phyloP scores from a whole-genome alignment of 2,113 vertebrate species.

The Tylochromis polylepis region DNA sequence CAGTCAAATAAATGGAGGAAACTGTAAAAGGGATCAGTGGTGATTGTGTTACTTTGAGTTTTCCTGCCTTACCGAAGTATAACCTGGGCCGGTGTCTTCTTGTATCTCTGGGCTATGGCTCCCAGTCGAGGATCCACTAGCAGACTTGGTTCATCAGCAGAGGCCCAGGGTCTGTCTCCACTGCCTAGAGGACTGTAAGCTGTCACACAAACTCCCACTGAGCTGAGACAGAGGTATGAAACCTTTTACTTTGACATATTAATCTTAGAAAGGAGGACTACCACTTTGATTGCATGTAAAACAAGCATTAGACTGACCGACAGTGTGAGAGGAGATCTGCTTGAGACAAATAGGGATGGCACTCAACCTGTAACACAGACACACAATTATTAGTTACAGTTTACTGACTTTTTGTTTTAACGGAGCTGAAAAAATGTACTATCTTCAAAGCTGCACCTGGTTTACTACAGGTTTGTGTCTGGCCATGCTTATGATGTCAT shows the following conservation, averaged over 20 bases:
- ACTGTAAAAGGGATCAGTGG: background rate
- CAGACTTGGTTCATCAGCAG: slow-evolving; percentile 55
- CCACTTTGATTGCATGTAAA: background rate
- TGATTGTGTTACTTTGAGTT: background rate
- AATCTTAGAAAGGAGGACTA: background rate
- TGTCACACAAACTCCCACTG: slow-evolving; percentile 58
- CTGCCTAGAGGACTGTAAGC: slow-evolving; percentile 77
- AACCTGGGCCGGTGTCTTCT: slow-evolving; percentile 69
- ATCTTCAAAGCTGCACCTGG: slow-evolving; percentile 52
- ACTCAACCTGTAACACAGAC: slow-evolving; percentile 63
- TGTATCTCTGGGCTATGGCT: slow-evolving; percentile 47
- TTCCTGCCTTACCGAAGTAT: slow-evolving; percentile 57
- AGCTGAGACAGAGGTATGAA: slow-evolving; percentile 21
- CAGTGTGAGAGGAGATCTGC: slow-evolving; percentile 66
- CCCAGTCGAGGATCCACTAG: slow-evolving; percentile 61
- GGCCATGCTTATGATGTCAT: slow-evolving; percentile 64
- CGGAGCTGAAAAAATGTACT: background rate
- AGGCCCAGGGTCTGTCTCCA: slow-evolving; percentile 72
- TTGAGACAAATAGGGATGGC: slow-evolving; percentile 73
- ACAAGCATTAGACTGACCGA: slow-evolving; percentile 15
- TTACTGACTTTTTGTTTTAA: background rate
- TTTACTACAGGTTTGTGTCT: slow-evolving; percentile 69
- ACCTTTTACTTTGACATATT: background rate
- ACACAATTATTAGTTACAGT: background rate
- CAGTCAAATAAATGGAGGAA: background rate